Evolutionary conservation across 2,888 invertebrate genomes (phyloP).

Genomic region (Acronicta psi): DNA sequence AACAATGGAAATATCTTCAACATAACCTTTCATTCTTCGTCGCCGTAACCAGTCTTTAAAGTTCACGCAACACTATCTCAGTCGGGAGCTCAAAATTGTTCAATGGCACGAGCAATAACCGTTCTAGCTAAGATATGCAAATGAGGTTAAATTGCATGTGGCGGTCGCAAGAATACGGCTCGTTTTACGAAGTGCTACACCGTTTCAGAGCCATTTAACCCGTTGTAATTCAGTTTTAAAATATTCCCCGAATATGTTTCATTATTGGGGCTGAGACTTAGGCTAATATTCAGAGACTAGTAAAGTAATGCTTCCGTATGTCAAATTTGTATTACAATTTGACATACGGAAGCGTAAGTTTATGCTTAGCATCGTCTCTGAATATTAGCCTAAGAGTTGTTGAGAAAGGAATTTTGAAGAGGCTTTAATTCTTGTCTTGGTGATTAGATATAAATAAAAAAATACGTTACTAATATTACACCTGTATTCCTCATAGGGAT

Average conservation of each 20-base stretch:
- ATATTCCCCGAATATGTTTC: conserved; percentile 29
- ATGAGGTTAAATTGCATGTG: conserved; percentile 70
- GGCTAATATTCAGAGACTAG: too few species aligned
- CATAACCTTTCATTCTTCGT: conserved; percentile 12
- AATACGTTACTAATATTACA: too few species aligned
- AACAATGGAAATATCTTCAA: too few species aligned
- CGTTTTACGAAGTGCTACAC: conserved; percentile 56
- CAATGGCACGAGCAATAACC: conserved; percentile 73
- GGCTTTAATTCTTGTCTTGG: too few species aligned
- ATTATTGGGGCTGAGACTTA: conserved; percentile 9
- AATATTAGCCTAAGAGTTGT: too few species aligned
- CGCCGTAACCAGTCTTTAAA: conserved; percentile 19
- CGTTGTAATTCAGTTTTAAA: conserved; percentile 43
- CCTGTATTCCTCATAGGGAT: too few species aligned
- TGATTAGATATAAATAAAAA: too few species aligned
- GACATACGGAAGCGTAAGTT: too few species aligned
- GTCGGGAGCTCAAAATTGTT: conserved; percentile 63
- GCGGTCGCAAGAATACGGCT: conserved; percentile 59
- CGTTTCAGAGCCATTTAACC: conserved; percentile 51
- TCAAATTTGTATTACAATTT: too few species aligned
- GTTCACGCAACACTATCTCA: conserved; percentile 56
- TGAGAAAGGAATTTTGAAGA: background rate
- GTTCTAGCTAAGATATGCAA: conserved; percentile 75
- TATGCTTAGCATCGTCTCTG: too few species aligned
- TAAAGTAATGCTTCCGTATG: too few species aligned